Percentiles rank a stretch among this genome's conserved stretches.
These are phyloP conservation scores for Semaprochilodus insignis DNA, from an alignment of 2,797 vertebrate species.

Conservation along the genomic window DNA sequence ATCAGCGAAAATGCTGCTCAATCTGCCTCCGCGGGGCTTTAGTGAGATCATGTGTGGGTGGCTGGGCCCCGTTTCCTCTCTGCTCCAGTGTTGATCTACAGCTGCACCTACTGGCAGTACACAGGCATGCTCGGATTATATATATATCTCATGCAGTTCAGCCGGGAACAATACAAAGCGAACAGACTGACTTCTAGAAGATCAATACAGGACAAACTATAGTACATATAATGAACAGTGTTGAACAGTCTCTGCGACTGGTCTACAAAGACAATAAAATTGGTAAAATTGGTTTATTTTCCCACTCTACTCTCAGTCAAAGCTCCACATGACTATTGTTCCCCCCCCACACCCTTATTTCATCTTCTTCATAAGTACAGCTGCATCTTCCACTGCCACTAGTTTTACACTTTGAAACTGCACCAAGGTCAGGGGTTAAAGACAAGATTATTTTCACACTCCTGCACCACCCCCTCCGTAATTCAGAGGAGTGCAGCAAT, in stretches of 20 bases:
- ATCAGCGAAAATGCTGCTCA: slow-evolving; percentile 49
- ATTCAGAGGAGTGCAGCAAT: slow-evolving; percentile 63
- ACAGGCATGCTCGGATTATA: slow-evolving; percentile 50
- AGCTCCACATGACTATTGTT: slow-evolving; percentile 60
- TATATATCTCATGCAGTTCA: slow-evolving; percentile 21
- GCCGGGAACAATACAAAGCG: slow-evolving; percentile 42
- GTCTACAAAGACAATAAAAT: slow-evolving; percentile 42
- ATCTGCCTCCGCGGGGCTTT: slow-evolving; percentile 25
- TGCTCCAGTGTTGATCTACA: slow-evolving; percentile 69
- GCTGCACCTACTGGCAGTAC: slow-evolving; percentile 77
- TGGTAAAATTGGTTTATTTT: slow-evolving; percentile 32
- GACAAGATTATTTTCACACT: slow-evolving; percentile 75
- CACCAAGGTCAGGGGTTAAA: slow-evolving; percentile 76
- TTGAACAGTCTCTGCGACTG: slow-evolving; percentile 28
- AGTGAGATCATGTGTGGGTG: slow-evolving; percentile 33
- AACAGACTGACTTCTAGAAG: slow-evolving; percentile 27
- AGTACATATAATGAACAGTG: slow-evolving; percentile 25
- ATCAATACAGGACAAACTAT: slow-evolving; percentile 22
- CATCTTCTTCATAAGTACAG: slow-evolving; percentile 55
- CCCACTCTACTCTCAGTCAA: slow-evolving; percentile 46
- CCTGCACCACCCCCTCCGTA: slow-evolving; percentile 67
- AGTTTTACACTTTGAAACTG: slow-evolving; percentile 71
- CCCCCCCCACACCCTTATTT: slow-evolving; percentile 48
- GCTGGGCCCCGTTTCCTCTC: slow-evolving; percentile 43
- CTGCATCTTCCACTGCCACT: slow-evolving; percentile 67